phyloP scores from a whole-genome alignment of 2,797 vertebrate genomes.

The Setipinna tenuifilis region DNA sequence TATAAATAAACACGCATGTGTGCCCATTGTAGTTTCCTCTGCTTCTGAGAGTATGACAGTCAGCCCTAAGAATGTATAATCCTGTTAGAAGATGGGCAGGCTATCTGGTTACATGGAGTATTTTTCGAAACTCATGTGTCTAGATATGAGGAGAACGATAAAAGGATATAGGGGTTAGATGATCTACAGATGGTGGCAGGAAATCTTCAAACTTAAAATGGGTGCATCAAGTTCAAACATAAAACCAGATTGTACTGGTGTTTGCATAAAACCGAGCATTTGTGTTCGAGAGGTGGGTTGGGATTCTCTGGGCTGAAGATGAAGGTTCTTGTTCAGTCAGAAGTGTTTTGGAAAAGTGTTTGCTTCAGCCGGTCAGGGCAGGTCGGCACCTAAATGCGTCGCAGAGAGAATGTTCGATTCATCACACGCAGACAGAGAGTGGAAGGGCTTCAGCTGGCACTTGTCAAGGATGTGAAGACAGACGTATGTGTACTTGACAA shows the following conservation, averaged over 20 bases:
- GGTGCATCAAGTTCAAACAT: not conserved
- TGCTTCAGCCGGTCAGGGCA: not conserved
- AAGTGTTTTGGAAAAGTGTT: conserved; percentile 16
- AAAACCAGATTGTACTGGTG: not conserved
- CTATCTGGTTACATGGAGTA: not conserved
- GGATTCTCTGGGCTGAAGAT: not conserved
- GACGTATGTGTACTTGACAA: not conserved
- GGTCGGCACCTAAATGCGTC: not conserved
- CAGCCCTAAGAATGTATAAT: not conserved
- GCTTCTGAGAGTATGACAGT: not conserved
- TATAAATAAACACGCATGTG: not conserved
- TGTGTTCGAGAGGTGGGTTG: conserved; percentile 45
- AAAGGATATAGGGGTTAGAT: not conserved
- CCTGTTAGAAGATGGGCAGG: not conserved
- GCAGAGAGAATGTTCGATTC: conserved; percentile 2
- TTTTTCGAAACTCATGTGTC: not conserved
- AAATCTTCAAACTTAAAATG: not conserved
- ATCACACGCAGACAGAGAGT: conserved; percentile 34
- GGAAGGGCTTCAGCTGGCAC: not conserved
- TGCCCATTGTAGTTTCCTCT: not conserved
- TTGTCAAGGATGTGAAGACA: conserved; percentile 8
- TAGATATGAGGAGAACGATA: not conserved
- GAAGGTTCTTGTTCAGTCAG: not conserved
- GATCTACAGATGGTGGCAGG: not conserved
- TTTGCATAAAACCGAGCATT: conserved; percentile 41